Evolutionary conservation across 2,797 vertebrate genomes (phyloP), one percentile per base, ranked within the genome.

Genomic region (Gymnodraco acuticeps): DNA sequence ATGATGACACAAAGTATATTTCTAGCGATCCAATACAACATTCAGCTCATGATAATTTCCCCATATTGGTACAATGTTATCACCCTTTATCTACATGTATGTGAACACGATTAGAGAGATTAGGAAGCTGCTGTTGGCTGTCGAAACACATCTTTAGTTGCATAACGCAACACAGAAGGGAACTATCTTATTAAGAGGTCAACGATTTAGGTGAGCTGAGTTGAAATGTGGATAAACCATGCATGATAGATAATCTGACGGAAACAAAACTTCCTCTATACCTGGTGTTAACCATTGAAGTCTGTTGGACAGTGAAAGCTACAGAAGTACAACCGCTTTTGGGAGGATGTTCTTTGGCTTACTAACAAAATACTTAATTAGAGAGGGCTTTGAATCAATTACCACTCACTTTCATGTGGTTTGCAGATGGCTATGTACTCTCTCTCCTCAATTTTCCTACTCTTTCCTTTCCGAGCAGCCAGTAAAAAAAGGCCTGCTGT

Each of bases 301-400:
- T 77, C 80, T 86, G 63, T 46, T 82, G 73, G 84, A 79, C 73
- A 62, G 59, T 31, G 38, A 78, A 83, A 1, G 48, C 75, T 70
- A 70, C 82, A 89, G 78, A 87, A 84, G 73, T 84, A 85, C 62
- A 75, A 80, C 78, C 83, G 86, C 85, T 90, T 87, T 72, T 77
- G 71, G 79, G 64, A 88, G 81, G 87, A 88, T 89, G 81, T 90
- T 88, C 64, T 73, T 86, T 91, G 85, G 91, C 90, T 85, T 90
- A 81, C 85, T 64, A 89, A 93, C 88, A 92, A 86, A 91, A 77
- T 80, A 67, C 84, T 88, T 92, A 91, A 94, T 94, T 93, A 90
- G 78, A 61, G 52, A 84, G 80, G 84, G 82, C 83, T 94, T 91
- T 83, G 84, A 89, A 87, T 87, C 84, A 84, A 91, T 94, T 94